Base-by-base conservation (phyloP, 2,888 invertebrate genomes). In the Zygaena filipendulae region DNA sequence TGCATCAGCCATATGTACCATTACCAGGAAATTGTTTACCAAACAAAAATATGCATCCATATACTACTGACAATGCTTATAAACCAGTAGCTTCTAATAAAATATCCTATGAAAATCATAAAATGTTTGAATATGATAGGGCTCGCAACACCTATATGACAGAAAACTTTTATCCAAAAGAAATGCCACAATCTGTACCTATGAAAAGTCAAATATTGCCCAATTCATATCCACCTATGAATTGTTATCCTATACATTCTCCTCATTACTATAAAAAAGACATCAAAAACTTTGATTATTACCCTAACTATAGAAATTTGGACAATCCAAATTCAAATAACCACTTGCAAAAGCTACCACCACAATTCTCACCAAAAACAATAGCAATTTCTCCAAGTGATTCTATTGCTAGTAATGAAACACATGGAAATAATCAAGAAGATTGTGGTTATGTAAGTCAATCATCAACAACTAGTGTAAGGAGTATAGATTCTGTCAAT, bases 401-500 rank as follows among this genome's bases (percentile, higher is more conserved):
- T 42, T 79, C 80, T 25, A 71, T 51, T 47, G 55, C 64, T 32
- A 79, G 70, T 43, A 69, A 60, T 59, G 79, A 80, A 25, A 63
- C 62, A 21, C 55, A 68, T 36, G 52, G 56, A 19, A 55, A 45
- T 33, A 44, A 52, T 25, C 74, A 68, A 49, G 80, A 81, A 52
- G 80, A 81, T 43, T 74, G 67, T 53, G 80, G 79, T 10, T 81
- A 81, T 62, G 69, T 66, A 5, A 80, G 79, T 38, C 80, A 79
- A 38, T 75, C 77, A 24, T 79, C 81, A 20, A 60, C 63, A 29
- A 52, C 64, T 33, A 80, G 77, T 51, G 49, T 62, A 23, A 64
- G 71, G 54, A 80, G 75, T 57, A 47, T 68, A 26, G 80, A 80
- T 32, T 63, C 60, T 25, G 42, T 60, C 23, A 57, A 55, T 36